Base-by-base conservation (phyloP, 2,797 vertebrate genomes). In the Esox lucius region DNA sequence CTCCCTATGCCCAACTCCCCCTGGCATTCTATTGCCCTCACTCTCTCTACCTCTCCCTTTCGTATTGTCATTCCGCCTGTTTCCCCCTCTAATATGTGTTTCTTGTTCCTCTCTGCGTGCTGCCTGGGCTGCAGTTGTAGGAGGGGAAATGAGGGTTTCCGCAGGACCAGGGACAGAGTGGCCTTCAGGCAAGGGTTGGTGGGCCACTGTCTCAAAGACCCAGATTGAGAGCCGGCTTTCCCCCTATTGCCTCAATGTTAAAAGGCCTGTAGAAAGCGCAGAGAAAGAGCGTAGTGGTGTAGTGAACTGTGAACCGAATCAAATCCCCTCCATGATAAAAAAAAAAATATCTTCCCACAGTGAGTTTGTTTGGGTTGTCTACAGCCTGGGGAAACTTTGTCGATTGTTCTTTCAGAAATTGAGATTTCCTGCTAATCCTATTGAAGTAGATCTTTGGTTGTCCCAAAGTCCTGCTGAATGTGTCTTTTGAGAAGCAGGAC, bases 281-380 rank as follows among this genome's bases (percentile, higher is more conserved):
- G 72, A 79, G 79, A 83, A 84, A 81, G 84, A 74, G 91, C 88
- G 89, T 92, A 93, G 93, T 81, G 86, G 91, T 89, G 89, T 92
- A 94, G 93, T 81, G 86, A 91, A 91, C 92, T 94, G 93, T 94
- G 94, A 94, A 94, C 91, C 92, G 93, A 85, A 87, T 93, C 93
- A 93, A 94, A 94, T 94, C 94, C 92, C 91, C 86, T 76, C 79
- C 86, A 48, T 64, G 1, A 80, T 86, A 46, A 46, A 46, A 46
- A 46, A 73, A 42, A 46, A 46, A 46, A 46, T 86, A 80, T 78
- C 87, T 92, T 91, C 91, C 89, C 89, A 91, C 90, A 90, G 42
- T 46, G 78, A 90, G 88, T 89, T 91, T 89, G 92, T 93, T 92
- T 94, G 92, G 90, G 87, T 87, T 68, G 85, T 84, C 87, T 87